phyloP scores from a whole-genome alignment of 2,113 vertebrate genomes.

The Lynx canadensis region DNA sequence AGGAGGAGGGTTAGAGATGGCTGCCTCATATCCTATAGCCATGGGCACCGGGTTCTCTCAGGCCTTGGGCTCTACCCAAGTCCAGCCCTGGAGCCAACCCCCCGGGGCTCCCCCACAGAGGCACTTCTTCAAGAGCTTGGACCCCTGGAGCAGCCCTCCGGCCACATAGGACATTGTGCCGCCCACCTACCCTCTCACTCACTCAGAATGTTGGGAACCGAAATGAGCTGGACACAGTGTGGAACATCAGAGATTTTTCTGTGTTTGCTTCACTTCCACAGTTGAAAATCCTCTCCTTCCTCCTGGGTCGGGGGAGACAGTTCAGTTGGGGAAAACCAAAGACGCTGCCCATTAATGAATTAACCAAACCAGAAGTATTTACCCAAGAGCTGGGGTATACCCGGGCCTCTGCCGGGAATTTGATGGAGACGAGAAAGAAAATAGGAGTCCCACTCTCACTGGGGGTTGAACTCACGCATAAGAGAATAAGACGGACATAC shows the following conservation, averaged over 20 bases:
- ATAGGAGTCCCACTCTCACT: background rate
- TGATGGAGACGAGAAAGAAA: background rate
- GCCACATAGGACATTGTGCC: background rate
- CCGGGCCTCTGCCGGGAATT: background rate
- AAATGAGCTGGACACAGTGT: background rate
- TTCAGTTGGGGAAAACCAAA: background rate
- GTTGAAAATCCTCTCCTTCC: background rate
- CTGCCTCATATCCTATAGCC: background rate
- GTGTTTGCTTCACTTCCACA: background rate
- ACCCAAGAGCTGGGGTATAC: rapidly evolving
- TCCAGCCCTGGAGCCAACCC: background rate
- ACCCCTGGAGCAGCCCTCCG: background rate
- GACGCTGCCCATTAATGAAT: background rate
- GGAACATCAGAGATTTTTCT: background rate
- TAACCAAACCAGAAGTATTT: background rate
- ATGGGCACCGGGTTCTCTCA: background rate
- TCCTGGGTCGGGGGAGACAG: background rate
- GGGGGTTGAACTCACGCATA: rapidly evolving
- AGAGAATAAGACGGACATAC: background rate
- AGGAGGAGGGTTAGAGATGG: background rate
- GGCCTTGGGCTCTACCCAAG: background rate
- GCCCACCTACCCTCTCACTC: background rate
- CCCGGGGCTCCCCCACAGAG: background rate
- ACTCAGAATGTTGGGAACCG: background rate
- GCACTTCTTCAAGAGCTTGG: background rate